A percentile compares a stretch with the other conserved stretches of the same genome.
These are phyloP conservation scores for Aphelinus atriplicis DNA, from an alignment of 1,140 invertebrate genomes.

Conservation along the genomic window DNA sequence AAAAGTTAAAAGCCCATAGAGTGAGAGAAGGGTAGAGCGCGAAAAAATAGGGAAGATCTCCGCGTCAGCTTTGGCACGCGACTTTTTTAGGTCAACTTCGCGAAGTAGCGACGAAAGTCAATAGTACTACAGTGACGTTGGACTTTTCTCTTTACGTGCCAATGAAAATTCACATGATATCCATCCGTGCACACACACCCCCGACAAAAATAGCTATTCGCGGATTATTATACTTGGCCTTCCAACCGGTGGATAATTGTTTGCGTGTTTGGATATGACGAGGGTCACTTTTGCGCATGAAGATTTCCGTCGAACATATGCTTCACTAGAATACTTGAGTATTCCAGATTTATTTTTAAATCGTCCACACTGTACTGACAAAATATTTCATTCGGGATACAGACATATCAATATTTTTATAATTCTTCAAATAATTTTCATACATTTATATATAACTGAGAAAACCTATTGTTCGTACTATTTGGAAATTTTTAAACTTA, in stretches of 20 bases:
- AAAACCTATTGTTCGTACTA: too few relatives aligned
- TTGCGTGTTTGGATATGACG: background rate
- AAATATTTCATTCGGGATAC: too few relatives aligned
- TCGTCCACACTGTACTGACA: too few relatives aligned
- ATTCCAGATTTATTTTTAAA: too few relatives aligned
- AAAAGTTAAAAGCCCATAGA: conserved; percentile 3
- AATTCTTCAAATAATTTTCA: too few relatives aligned
- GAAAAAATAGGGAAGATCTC: background rate
- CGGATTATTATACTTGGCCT: background rate
- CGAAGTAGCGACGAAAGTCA: conserved; percentile 8
- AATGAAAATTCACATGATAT: background rate
- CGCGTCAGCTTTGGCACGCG: conserved; percentile 12
- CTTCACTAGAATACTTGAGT: too few relatives aligned
- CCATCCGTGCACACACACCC: background rate
- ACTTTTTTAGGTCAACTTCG: conserved; percentile 23
- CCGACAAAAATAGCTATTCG: background rate
- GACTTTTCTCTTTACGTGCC: conserved; percentile 41
- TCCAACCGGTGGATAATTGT: background rate
- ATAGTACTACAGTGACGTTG: conserved; percentile 29
- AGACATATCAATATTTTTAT: too few relatives aligned
- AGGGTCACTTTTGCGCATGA: too few relatives aligned
- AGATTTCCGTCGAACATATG: too few relatives aligned
- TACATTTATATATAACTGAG: too few relatives aligned
- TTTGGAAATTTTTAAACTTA: too few relatives aligned
- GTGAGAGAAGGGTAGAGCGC: background rate